Base-by-base conservation (phyloP, 2,113 vertebrate genomes). In the Crotophaga sulcirostris region DNA sequence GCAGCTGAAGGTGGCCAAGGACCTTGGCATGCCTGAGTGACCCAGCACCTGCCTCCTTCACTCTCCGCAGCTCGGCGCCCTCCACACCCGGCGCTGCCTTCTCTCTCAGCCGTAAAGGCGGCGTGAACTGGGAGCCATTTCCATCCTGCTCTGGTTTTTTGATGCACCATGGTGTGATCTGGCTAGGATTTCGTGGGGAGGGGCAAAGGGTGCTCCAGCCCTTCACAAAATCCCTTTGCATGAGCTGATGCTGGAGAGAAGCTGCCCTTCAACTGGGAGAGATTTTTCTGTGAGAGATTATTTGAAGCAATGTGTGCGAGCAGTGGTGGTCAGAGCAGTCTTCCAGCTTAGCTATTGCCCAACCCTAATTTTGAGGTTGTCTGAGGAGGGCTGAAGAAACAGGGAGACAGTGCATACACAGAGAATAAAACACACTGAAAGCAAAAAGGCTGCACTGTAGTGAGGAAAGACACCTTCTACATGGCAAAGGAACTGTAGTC, bases 51-150 rank as follows among this genome's bases (percentile, higher is more conserved):
- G 92, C n/a, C 40, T 58, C 67, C 67, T 83, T 93, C 85, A 49
- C 36, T 85, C 82, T 90, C 19, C n/a, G 26, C 0, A 2, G 17
- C 6, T 26, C 1, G 1, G 12, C 3, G 4, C n/a, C 28, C 15
- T 60, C n/a, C 12, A 3, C 0, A 0, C 52, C 21, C 3, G 7
- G 38, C 29, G 19, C 66, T 63, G 78, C 16, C 34, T 74, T 9
- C 74, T 73, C 34, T 34, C 47, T 13, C 25, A 5, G 58, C 21
- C 49, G 54, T 49, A 52, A 66, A n/a, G 16, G 33, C 7, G 2
- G 34, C 0, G 0, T 16, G 17, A 47, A 6, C 36, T 0, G 0
- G 10, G 13, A 31, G 21, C 74, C 2, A 2, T 69, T 87, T 63
- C 0, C 0, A 82, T 36, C 16, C 40, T 36, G 4, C 34, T 88